Evolutionary conservation across 2,888 invertebrate genomes (phyloP), one percentile per base, ranked within the genome.

Genomic region (Aporophyla nigra): DNA sequence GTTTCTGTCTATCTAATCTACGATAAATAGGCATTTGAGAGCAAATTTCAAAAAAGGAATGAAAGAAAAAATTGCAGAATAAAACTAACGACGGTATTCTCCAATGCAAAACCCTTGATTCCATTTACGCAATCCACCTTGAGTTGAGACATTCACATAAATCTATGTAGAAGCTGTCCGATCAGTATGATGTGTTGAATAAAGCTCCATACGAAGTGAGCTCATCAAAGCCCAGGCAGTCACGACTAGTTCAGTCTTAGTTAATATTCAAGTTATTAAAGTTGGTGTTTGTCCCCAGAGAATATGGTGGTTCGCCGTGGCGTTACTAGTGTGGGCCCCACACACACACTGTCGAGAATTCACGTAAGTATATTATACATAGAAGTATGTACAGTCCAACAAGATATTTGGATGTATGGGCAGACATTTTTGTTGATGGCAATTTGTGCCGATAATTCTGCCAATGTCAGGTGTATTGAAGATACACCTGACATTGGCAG

Each of bases 281-380:
- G 80, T 84, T 84, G 76, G 61, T 67, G 66, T 76, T 76, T 89
- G 84, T 92, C 93, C 92, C 87, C 95, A 96, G 96, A 94, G 94
- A 89, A 80, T 94, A 84, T 94, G 93, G 93, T 95, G 94, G 91
- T 88, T 93, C 87, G 92, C 92, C 76, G 88, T 92, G 73, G 92
- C 92, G 71, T 84, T 95, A 80, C 88, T 96, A 74, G 83, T 94
- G 78, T 93, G 94, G 91, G 88, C 90, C 40, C 93, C 93, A 58
- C 90, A 92, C 86, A 86, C 92, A 88, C 91, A 93, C 77, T 90
- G 93, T 83, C 91, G 94, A 79, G 93, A 96, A 87, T 93, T 95
- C 88, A 96, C 96, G 96, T 96, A 86, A 96, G 96, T 95, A 91
- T n/a, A n/a, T n/a, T n/a, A n/a, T 54, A 27, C 4, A 68, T 54